Percentiles rank a stretch among this genome's conserved stretches.
Conservation (phyloP, 2,113 vertebrate species). For the Dascyllus trimaculatus region DNA sequence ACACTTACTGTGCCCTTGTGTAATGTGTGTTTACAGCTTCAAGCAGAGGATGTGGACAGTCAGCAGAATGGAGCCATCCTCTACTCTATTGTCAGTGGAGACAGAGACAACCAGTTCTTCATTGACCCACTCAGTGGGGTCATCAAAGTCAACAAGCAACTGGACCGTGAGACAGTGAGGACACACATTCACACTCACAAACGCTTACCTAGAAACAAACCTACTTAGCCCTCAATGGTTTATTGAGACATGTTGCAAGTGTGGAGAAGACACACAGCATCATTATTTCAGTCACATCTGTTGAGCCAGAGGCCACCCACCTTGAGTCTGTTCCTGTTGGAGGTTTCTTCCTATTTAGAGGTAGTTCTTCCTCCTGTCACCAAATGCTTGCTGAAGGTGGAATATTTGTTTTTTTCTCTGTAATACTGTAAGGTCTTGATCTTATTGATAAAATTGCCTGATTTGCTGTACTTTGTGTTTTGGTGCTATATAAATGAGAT, state of each 20-base stretch:
- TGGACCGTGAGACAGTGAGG: conserved; percentile 95
- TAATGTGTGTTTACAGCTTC: conserved; percentile 82
- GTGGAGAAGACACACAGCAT: neutral
- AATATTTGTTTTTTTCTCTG: too few species aligned
- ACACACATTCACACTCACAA: conserved; percentile 1
- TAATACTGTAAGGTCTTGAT: too few species aligned
- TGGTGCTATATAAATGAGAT: too few species aligned
- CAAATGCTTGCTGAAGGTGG: too few species aligned
- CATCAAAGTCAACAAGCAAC: conserved; percentile 94
- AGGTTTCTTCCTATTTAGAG: too few species aligned
- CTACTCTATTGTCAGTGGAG: conserved; percentile 94
- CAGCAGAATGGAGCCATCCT: conserved; percentile 90
- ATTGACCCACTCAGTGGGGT: conserved; percentile 91
- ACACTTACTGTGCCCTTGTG: conserved; percentile 1
- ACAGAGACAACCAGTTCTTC: conserved; percentile 92
- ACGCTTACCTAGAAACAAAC: neutral
- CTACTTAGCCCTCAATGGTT: neutral
- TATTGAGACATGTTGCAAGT: neutral
- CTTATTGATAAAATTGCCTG: too few species aligned
- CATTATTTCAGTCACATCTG: neutral
- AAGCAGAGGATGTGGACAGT: conserved; percentile 95
- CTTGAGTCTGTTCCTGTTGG: too few species aligned
- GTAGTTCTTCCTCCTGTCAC: too few species aligned
- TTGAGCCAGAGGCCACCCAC: too few species aligned
- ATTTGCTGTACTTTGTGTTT: too few species aligned